A percentile compares a stretch with the other conserved stretches of the same genome.
Conservation (phyloP, 2,888 invertebrate species). For the Lepidonotus clava region DNA sequence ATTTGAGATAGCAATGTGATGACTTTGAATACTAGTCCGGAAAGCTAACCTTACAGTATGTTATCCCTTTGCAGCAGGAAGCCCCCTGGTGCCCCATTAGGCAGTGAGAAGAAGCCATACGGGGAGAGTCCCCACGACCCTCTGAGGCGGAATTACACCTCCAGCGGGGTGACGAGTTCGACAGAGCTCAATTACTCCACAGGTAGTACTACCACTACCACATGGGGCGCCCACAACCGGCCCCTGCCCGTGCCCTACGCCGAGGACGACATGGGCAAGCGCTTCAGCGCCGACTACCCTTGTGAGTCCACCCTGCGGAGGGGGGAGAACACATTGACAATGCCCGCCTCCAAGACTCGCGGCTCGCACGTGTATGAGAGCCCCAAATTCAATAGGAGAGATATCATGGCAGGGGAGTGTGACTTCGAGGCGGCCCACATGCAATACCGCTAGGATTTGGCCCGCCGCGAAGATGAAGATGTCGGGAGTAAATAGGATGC, state of each 20-base stretch:
- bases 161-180: conserved; percentile 21
- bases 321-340: conserved; percentile 22
- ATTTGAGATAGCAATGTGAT: too few relatives aligned
- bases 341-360: neutral
- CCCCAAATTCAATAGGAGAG: conserved; percentile 9
- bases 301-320: conserved; percentile 1
- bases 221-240: neutral
- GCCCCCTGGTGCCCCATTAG: neutral
- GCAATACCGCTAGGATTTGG: conserved; percentile 13
- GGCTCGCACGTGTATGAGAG: conserved; percentile 33
- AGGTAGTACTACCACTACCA: conserved; percentile 18
- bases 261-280: neutral
- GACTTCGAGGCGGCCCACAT: neutral
- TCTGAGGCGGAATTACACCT: conserved; percentile 25
- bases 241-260: neutral
- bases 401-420: conserved; percentile 6
- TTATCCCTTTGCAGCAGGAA: conserved; percentile 27
- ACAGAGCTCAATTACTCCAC: conserved; percentile 36
- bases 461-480: too few relatives aligned
- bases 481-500: too few relatives aligned
- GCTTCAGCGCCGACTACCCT: conserved; percentile 20
- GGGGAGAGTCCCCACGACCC: conserved; percentile 37
- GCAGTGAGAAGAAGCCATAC: conserved; percentile 15
- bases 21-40: too few relatives aligned
- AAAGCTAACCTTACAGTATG: too few relatives aligned